Base-by-base conservation (phyloP, 2,797 vertebrate genomes). In the Coendou prehensilis region DNA sequence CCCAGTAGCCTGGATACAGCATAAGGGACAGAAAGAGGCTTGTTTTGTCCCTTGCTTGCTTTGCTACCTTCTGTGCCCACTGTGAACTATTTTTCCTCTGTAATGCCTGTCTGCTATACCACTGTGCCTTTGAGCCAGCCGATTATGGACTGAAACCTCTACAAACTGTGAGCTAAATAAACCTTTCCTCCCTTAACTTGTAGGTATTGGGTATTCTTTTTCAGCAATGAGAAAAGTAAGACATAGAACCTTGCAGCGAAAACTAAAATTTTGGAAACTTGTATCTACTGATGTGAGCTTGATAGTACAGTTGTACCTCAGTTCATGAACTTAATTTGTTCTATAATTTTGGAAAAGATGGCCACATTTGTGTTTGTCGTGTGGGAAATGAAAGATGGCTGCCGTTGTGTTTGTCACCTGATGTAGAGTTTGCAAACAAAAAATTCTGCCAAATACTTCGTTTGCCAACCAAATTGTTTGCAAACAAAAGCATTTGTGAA, bases 191-290 rank as follows among this genome's bases (percentile, higher is more conserved):
- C 37, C 20, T 71, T 71, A 41, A 41, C 69, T 71, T 71, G n/a
- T 71, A 20, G 20, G 37, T 71, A 14, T n/a, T 69, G 33, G 33
- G 15, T 67, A 20, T 22, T 23, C 37, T 71, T 20, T 71, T 3
- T 71, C 37, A 71, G 69, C n/a, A 41, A 10, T 37, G n/a, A 37
- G 18, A 41, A 22, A 71, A 22, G 20, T 9, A 71, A 41, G 33
- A 67, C 18, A 63, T 82, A 63, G 54, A 76, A 71, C 71, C 91
- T 96, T n/a, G 1, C 20, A 83, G 52, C 87, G 63, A 83, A 96
- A 91, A 93, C 30, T 47, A 41, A 67, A 79, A 80, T 89, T 97
- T 91, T 95, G 54, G 89, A 79, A 86, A 86, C 52, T 89, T 91
- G 0, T n/a, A 61, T 88, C 59, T 85, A 64, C 15, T 15, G 52